Evolutionary conservation across 2,888 invertebrate genomes (phyloP), one percentile per base, ranked within the genome.

Genomic region (Maniola hyperantus): DNA sequence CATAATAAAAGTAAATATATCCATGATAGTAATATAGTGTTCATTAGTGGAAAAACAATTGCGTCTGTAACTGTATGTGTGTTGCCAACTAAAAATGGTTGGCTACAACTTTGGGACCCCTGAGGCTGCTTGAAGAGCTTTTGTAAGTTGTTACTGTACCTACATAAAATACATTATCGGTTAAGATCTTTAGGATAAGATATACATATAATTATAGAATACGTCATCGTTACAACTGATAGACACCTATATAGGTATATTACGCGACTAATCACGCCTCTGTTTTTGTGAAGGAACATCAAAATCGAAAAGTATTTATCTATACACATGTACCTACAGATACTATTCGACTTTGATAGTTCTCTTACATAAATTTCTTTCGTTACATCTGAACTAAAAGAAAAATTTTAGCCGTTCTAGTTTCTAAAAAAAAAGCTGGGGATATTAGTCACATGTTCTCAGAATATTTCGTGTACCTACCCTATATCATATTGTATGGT

Each of bases 361-460:
- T n/a, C n/a, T n/a, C n/a, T n/a, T n/a, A n/a, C n/a, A n/a, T n/a
- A n/a, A n/a, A n/a, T n/a, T n/a, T n/a, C n/a, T n/a, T n/a, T n/a
- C n/a, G n/a, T n/a, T n/a, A n/a, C n/a, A n/a, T n/a, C n/a, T n/a
- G n/a, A n/a, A n/a, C n/a, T n/a, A n/a, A n/a, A n/a, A 18, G 55
- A 55, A 55, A 18, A 39, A 55, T 55, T 55, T n/a, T 18, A 55
- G 55, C 39, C 36, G 55, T 39, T 39, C 39, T 15, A 39, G 55
- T 55, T 55, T 39, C 39, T 6, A 15, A n/a, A 13, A 33, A 34
- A 55, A 18, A 46, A n/a, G 58, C n/a, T n/a, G n/a, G n/a, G n/a
- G n/a, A n/a, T n/a, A n/a, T n/a, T n/a, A 46, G 18, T 57, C 20
- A 57, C 57, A 42, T 57, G 57, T 57, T 36, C 57, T 42, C 13